phyloP scores from a whole-genome alignment of 92 coral and sea anemone genomes.

The Palythoa heliodiscus region DNA sequence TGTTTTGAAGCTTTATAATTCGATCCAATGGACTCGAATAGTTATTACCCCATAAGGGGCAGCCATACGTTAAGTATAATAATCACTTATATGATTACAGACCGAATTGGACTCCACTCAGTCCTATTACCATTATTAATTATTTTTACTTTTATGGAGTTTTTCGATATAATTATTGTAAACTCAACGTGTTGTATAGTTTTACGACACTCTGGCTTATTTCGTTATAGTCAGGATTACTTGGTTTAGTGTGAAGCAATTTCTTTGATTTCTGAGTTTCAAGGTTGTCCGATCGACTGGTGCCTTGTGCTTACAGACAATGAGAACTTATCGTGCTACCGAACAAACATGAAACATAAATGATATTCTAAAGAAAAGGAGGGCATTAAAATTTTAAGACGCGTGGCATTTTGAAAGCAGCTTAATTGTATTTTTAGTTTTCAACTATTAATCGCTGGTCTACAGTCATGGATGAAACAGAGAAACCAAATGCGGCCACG shows the following conservation, averaged over 20 bases:
- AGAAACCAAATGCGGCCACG: background rate
- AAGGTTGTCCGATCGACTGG: slow-evolving; percentile 10
- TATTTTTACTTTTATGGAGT: no score
- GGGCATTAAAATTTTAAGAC: slow-evolving; percentile 36
- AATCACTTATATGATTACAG: no score
- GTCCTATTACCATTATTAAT: no score
- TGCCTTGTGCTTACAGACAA: slow-evolving; percentile 18
- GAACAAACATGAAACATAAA: slow-evolving; percentile 34
- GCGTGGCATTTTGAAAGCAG: slow-evolving; percentile 30
- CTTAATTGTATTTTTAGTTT: slow-evolving; percentile 19
- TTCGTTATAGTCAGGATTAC: no score
- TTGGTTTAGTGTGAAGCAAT: background rate
- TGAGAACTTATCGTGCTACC: slow-evolving; percentile 28
- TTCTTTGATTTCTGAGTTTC: background rate
- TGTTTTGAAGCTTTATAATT: no score
- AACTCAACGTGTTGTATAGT: background rate
- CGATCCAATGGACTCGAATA: no score
- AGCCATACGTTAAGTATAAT: no score
- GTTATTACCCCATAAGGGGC: no score
- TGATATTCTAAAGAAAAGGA: slow-evolving; percentile 3
- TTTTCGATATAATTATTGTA: no score
- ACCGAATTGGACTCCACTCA: no score
- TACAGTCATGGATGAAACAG: slow-evolving; percentile 7
- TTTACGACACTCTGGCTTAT: background rate
- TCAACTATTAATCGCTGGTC: background rate